Base-by-base conservation (phyloP, 2,797 vertebrate genomes). In the Sebastes umbrosus region DNA sequence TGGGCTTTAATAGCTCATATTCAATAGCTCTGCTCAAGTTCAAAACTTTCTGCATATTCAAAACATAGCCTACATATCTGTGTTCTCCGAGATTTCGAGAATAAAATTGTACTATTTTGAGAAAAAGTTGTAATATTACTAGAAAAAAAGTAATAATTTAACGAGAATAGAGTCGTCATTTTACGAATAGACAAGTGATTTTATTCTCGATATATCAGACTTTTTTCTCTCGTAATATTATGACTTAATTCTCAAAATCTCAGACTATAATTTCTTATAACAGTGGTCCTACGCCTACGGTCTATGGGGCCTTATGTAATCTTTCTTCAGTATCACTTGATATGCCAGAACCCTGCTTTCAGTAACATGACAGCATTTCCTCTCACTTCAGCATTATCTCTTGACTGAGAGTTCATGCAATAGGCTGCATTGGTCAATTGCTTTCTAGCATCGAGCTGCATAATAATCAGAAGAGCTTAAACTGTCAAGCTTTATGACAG, bases 401-500 rank as follows among this genome's bases (percentile, higher is more conserved):
- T 39, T 57, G 43, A 31, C 18, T 52, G 58, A 32, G 60, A 32
- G 27, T 52, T 39, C 24, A n/a, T 52, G 29, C 54, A 63, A 34
- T 2, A 22, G 14, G 46, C 46, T 75, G 34, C 34, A 39, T 6
- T 52, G 60, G 34, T 64, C 52, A 60, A 25, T 66, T 43, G 25
- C 58, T 55, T 75, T 60, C 12, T 39, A 29, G 22, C 9, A 24
- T 11, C 2, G 4, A 36, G 58, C 63, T 18, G 39, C 18, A 31
- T 27, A 66, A 75, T 43, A 68, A 71, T 22, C 20, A 32, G 3
- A 72, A n/a, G 13, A 69, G 34, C 54, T 50, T 63, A 18, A 70
- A 64, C 34, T 64, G 73, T 78, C 69, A 68, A 10, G 58, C 20
- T 66, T 34, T 57, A 64, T 58, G 66, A 31, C 50, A 75, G 32